Base-by-base conservation (phyloP, 2,797 vertebrate genomes). In the Hypotaenidia okinawae region DNA sequence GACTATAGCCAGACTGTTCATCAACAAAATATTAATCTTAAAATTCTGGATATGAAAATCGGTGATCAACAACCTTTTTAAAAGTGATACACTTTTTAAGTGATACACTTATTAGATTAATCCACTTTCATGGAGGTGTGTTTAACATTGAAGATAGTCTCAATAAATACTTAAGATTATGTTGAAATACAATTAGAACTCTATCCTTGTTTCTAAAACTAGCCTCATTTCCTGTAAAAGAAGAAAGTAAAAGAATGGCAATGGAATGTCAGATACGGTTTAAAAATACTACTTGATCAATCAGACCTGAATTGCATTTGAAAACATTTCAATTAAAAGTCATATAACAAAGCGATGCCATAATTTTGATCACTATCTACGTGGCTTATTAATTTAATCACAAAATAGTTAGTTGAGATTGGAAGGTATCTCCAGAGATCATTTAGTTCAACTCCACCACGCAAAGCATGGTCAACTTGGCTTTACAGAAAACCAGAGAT, bases 401-500 rank as follows among this genome's bases (percentile, higher is more conserved):
- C 12, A 74, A 58, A 85, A 57, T n/a, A n/a, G n/a, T n/a, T 4
- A 85, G 64, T 17, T 77, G 74, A 85, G 57, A 80, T 12, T 61
- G 15, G 47, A 91, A 75, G 18, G 32, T 22, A 77, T 43, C 25
- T 91, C 61, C 39, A 74, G 39, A 84, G 59, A 87, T 80, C 28
- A 68, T 35, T 67, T 35, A 89, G 35, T 52, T 27, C 43, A 95
- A 55, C 52, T 79, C 35, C 57, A 72, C 57, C 0, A 1, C 24
- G 41, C 35, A 70, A 93, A 93, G 49, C 32, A 75, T 4, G 22
- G 73, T 55, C 80, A 89, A 41, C 86, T 63, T 52, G 33, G 74
- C 52, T 77, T 81, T 96, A 83, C 35, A 88, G 67, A 96, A 94
- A 92, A 89, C 10, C 54, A 91, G 66, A 80, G 69, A 78, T 13